Conservation (phyloP, 2,113 vertebrate genomes). For the Meles meles region DNA sequence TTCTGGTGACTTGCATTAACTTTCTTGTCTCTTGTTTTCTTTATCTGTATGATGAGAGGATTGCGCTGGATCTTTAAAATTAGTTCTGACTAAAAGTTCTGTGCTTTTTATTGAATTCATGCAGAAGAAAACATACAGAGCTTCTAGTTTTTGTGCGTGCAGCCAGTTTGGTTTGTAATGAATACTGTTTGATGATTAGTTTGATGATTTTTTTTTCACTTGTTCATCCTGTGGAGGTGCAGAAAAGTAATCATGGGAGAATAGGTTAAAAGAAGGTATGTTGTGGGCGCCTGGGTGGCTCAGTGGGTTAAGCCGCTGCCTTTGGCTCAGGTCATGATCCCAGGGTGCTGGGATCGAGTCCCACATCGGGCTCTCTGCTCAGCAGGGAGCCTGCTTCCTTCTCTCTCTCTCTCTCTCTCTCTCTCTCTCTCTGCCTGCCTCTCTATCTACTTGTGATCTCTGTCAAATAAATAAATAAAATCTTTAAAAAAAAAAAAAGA, state of each 20-base stretch:
- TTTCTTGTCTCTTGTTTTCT: background rate
- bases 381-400: no score
- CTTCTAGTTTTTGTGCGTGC: background rate
- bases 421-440: no score
- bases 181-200: background rate
- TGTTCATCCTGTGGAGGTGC: background rate
- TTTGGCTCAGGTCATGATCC: no score
- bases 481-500: no score
- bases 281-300: no score
- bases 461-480: no score
- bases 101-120: background rate
- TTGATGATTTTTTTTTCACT: background rate
- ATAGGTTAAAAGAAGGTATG: background rate
- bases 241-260: background rate
- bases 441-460: no score
- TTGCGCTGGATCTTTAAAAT: background rate
- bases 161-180: background rate
- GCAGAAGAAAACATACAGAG: background rate
- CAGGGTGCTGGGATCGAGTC: no score
- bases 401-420: no score
- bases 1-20: background rate
- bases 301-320: no score
- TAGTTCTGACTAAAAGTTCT: background rate
- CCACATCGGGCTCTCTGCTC: no score
- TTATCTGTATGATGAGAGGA: background rate